These are phyloP conservation scores for Hestina assimilis DNA, from an alignment of 1,140 invertebrate species.

Conservation along the genomic window DNA sequence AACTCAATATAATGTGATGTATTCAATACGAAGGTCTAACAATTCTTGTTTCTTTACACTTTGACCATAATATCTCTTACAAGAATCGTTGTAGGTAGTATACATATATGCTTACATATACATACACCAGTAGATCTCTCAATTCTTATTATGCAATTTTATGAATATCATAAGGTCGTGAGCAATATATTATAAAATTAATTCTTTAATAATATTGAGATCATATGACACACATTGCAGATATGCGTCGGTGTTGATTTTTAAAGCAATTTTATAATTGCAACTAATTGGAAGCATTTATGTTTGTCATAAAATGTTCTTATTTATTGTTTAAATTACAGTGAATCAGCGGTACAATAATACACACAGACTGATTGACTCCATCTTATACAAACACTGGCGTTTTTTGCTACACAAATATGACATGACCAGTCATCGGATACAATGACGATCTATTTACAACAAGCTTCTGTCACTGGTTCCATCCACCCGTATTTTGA, in stretches of 20 bases:
- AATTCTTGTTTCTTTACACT: conserved; percentile 8
- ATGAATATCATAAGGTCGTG: too few species aligned
- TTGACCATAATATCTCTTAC: background rate
- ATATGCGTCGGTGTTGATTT: conserved; percentile 7
- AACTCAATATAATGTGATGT: conserved; percentile 26
- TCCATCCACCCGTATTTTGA: too few species aligned
- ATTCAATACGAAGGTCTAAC: conserved; percentile 22
- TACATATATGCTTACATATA: background rate
- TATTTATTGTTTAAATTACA: conserved; percentile 4
- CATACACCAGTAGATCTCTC: background rate
- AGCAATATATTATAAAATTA: background rate
- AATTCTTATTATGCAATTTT: too few species aligned
- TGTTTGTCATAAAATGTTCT: background rate
- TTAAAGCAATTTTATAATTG: conserved; percentile 17
- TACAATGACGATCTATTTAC: too few species aligned
- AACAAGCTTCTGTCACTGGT: too few species aligned
- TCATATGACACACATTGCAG: conserved; percentile 6
- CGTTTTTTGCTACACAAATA: background rate
- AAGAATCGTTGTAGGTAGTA: background rate
- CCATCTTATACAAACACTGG: background rate
- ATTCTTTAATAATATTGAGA: background rate
- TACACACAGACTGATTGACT: conserved; percentile 16
- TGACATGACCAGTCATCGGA: too few species aligned
- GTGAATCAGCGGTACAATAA: background rate
- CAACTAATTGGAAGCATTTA: conserved; percentile 13